These are phyloP conservation scores for Drosophila tristis DNA, from an alignment of 1,140 invertebrate species.

Conservation along the genomic window DNA sequence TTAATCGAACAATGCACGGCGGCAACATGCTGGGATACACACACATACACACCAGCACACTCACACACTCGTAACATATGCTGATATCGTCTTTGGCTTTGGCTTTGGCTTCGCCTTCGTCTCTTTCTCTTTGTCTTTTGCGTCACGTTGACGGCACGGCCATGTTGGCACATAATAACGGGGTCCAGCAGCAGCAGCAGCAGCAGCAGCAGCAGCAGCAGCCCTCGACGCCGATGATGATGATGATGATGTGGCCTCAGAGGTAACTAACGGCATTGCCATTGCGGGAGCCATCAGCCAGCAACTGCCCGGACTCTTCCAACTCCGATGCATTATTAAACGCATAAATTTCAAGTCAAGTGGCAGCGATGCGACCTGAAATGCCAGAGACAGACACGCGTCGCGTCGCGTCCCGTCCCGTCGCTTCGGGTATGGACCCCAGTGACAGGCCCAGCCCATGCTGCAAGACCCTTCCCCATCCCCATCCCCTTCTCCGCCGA, in stretches of 20 bases:
- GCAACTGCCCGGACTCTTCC: constrained; percentile 1
- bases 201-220: no score
- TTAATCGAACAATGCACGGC: constrained; percentile 81
- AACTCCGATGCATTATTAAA: constrained; percentile 55
- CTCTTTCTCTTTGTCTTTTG: constrained; percentile 31
- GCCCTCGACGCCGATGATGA: constrained; percentile 15
- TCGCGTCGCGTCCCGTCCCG: no score
- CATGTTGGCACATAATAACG: constrained; percentile 78
- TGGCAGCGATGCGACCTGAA: constrained; percentile 30
- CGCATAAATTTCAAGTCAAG: constrained; percentile 52
- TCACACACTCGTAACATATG: constrained; percentile 63
- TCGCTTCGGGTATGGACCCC: background rate
- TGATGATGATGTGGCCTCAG: constrained; percentile 54
- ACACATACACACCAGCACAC: background rate
- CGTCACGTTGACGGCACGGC: constrained; percentile 74
- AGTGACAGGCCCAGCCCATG: no score
- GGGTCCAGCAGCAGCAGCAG: constrained; percentile 2
- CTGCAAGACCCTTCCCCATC: constrained; percentile 9
- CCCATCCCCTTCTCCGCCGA: no score
- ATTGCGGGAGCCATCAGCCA: constrained; percentile 30
- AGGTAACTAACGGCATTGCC: constrained; percentile 40
- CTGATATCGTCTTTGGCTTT: constrained; percentile 60
- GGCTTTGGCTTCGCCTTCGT: constrained; percentile 21
- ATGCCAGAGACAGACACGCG: constrained; percentile 31
- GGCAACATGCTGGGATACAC: constrained; percentile 52